These are phyloP conservation scores for Machaerirhynchus nigripectus DNA, from an alignment of 2,113 vertebrate species.

Conservation along the genomic window DNA sequence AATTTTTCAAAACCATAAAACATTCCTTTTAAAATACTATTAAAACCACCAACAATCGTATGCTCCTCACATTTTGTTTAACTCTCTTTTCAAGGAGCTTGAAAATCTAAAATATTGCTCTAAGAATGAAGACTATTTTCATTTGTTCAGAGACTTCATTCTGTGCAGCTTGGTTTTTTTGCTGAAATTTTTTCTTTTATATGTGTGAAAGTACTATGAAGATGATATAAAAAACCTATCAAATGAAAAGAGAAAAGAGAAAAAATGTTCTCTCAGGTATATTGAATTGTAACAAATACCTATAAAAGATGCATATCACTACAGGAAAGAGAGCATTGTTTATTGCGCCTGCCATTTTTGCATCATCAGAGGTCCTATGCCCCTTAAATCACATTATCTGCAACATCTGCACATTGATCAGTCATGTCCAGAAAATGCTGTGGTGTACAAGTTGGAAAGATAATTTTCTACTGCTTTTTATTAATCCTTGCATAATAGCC, in stretches of 20 bases:
- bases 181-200: fast-evolving
- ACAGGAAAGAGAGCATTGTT: background rate
- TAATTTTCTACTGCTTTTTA: background rate
- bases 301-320: background rate
- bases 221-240: background rate
- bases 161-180: background rate
- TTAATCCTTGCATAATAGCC: background rate
- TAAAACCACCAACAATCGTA: background rate
- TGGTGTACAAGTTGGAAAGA: background rate
- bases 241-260: background rate
- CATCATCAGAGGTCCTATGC: fast-evolving
- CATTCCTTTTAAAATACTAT: background rate
- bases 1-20: background rate
- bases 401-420: background rate
- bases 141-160: background rate
- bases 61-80: background rate
- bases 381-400: background rate
- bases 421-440: background rate
- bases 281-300: background rate
- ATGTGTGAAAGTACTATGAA: background rate
- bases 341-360: background rate
- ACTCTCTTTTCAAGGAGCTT: background rate
- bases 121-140: background rate
- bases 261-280: background rate
- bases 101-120: background rate